Evolutionary conservation across 1,140 invertebrate species (phyloP).

Genomic region (Dolichoris vasculosae): DNA sequence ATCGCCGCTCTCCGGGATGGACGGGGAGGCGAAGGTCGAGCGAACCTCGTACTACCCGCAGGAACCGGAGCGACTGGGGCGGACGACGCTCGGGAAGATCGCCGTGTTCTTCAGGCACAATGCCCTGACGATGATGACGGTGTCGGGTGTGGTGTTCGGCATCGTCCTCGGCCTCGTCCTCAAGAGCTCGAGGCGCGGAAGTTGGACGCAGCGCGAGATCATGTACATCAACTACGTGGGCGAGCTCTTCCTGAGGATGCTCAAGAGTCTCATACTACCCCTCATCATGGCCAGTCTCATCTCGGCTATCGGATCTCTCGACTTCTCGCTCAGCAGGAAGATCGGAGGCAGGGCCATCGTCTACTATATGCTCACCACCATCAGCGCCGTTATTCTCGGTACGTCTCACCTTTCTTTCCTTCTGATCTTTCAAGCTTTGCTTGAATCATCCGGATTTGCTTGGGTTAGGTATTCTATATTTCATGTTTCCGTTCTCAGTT

Average conservation of each 20-base stretch:
- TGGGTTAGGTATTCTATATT: no score
- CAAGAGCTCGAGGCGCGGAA: constrained; percentile 73
- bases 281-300: constrained; percentile 84
- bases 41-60: constrained; percentile 69
- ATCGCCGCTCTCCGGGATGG: constrained; percentile 69
- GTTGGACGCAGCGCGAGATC: constrained; percentile 83
- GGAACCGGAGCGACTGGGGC: constrained; percentile 65
- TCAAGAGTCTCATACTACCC: constrained; percentile 85
- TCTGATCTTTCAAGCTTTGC: neutral
- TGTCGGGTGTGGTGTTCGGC: constrained; percentile 87
- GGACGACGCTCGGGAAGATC: constrained; percentile 64
- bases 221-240: constrained; percentile 94
- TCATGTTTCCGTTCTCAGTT: no score
- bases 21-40: constrained; percentile 63
- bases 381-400: constrained; percentile 83
- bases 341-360: constrained; percentile 81
- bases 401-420: constrained; percentile 32
- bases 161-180: constrained; percentile 86
- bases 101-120: constrained; percentile 81
- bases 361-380: constrained; percentile 86
- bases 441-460: no score
- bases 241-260: constrained; percentile 85
- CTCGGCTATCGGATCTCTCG: constrained; percentile 82
- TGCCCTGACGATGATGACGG: constrained; percentile 89
- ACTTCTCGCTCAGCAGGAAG: constrained; percentile 79